Conservation (phyloP, 2,797 vertebrate species). For the Prunella strophiata region DNA sequence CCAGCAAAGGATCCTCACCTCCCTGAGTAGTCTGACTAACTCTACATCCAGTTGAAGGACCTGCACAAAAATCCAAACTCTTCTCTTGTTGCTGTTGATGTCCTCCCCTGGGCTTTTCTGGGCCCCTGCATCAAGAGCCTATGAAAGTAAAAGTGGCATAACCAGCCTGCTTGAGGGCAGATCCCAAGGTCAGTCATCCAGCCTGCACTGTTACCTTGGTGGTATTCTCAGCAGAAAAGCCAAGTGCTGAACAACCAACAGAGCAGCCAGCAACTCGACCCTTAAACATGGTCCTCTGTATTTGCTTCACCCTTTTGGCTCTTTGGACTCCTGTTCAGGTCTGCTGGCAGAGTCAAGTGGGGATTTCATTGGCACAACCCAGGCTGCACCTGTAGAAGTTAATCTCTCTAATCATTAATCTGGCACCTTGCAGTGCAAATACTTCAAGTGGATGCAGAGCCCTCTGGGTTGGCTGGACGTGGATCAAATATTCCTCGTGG, state of each 20-base stretch:
- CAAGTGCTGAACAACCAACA: neutral
- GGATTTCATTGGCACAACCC: neutral
- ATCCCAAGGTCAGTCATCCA: neutral
- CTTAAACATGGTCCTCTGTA: neutral
- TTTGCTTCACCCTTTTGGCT: neutral
- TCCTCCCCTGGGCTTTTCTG: neutral
- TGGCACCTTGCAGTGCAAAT: neutral
- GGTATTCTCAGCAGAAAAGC: neutral
- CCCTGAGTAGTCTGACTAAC: neutral
- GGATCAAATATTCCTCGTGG: slow-evolving; percentile 31
- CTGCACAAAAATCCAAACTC: neutral
- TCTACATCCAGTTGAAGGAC: neutral
- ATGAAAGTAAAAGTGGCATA: neutral
- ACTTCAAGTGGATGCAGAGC: neutral
- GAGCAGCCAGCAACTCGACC: neutral
- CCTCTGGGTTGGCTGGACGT: neutral
- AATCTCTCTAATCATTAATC: slow-evolving; percentile 34
- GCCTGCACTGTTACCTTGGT: neutral
- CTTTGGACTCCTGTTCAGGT: neutral
- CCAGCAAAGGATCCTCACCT: neutral
- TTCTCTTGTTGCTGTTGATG: neutral
- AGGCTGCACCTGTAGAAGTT: neutral
- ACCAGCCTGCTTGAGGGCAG: neutral
- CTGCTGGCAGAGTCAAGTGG: neutral
- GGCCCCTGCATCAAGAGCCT: neutral